phyloP scores from a whole-genome alignment of 2,888 invertebrate species.

The Dromius quadrimaculatus region DNA sequence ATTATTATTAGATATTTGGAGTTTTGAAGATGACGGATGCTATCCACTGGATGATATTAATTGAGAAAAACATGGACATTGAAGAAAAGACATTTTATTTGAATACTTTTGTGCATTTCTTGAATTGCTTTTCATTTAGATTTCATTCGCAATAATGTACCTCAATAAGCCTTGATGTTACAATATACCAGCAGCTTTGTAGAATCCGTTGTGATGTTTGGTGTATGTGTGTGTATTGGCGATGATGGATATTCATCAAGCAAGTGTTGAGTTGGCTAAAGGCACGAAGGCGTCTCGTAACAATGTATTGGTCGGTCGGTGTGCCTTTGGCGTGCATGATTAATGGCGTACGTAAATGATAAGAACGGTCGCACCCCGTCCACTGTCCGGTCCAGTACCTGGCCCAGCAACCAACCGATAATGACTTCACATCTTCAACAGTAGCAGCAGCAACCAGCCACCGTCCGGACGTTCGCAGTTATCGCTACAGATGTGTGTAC shows the following conservation, averaged over 20 bases:
- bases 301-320: constrained; percentile 13
- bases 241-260: neutral
- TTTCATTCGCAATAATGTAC: too few relatives aligned
- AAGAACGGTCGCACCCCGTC: constrained; percentile 17
- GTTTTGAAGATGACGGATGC: too few relatives aligned
- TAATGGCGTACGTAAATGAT: constrained; percentile 37
- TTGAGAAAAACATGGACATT: too few relatives aligned
- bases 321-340: constrained; percentile 40
- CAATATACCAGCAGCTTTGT: too few relatives aligned
- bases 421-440: constrained; percentile 17
- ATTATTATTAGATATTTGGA: too few relatives aligned
- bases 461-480: constrained; percentile 11
- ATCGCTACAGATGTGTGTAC: constrained; percentile 37
- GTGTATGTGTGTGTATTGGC: neutral
- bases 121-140: too few relatives aligned
- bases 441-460: constrained; percentile 7
- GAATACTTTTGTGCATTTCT: too few relatives aligned
- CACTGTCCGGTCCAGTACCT: constrained; percentile 19
- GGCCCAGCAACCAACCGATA: constrained; percentile 11
- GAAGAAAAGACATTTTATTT: too few relatives aligned
- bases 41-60: too few relatives aligned
- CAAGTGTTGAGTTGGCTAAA: too few relatives aligned
- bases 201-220: neutral
- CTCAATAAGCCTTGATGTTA: too few relatives aligned
- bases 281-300: neutral